Base-by-base conservation (phyloP, 2,113 vertebrate species). In the Accipiter cooperii region DNA sequence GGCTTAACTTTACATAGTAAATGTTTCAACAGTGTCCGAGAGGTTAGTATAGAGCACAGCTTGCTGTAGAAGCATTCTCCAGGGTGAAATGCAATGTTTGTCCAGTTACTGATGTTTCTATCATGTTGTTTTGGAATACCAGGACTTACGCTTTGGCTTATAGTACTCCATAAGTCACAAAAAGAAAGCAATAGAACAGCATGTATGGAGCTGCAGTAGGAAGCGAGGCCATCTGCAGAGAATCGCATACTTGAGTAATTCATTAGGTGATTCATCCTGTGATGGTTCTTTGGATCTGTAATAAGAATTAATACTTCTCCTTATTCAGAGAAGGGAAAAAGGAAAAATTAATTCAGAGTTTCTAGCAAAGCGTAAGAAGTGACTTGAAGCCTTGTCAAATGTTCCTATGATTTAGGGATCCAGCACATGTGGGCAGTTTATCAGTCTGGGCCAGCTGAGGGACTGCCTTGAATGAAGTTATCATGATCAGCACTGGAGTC, bases 211-310 rank as follows among this genome's bases (percentile, higher is more conserved):
- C 46, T 90, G 73, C 13, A 3, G 55, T 9, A 60, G 87, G 60
- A 79, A 89, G 66, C 2, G 3, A 84, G 31, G 44, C 71, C 44
- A 40, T 79, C 42, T 74, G 66, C 66, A 87, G 78, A 89, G 84
- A 93, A 87, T 84, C 73, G 80, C 70, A 81, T 55, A 51, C 60
- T 96, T 84, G 33, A 93, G 91, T 94, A 96, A 93, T 95, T 95
- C 77, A 81, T 95, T 84, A 89, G 84, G 57, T 92, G 93, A 96
- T 86, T 93, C 89, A 96, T 74, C 55, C 69, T 84, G 38, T 81
- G 81, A 78, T 78, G n/a, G 65, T 19, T 91, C 91, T 82, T 91
- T 87, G 89, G 70, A 82, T 85, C 70, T 69, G 65, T 85, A 79
- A 12, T 57, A 89, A 79, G 75, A 94, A 93, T 94, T 89, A 84